Conservation (phyloP, 2,888 invertebrate genomes). For the Eudasyphora cyanicolor region DNA sequence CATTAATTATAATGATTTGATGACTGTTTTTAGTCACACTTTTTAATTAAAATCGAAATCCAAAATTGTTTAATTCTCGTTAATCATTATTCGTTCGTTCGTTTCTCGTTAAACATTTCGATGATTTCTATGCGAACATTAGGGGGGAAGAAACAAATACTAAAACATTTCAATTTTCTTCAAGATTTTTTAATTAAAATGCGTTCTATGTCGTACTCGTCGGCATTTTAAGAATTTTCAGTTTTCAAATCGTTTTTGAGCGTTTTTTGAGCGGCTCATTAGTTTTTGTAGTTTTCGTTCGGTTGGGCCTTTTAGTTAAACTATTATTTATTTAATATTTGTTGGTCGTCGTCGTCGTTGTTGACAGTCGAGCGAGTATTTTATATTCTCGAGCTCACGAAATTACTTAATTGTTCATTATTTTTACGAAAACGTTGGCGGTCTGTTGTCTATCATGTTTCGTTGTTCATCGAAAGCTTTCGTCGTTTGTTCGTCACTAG, state of each 20-base stretch:
- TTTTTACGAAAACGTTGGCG: slow-evolving; percentile 43
- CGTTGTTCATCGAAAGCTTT: background rate
- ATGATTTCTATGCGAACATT: background rate
- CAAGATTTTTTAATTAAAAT: slow-evolving; percentile 64
- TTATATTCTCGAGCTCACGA: slow-evolving; percentile 60
- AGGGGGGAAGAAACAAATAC: background rate
- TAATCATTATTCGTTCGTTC: slow-evolving; percentile 6
- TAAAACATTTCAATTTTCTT: slow-evolving; percentile 33
- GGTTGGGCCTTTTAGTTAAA: slow-evolving; percentile 1
- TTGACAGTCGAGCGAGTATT: slow-evolving; percentile 14
- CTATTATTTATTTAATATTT: slow-evolving; percentile 23
- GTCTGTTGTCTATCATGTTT: slow-evolving; percentile 3
- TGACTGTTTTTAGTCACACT: slow-evolving; percentile 60
- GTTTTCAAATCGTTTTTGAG: slow-evolving; percentile 43
- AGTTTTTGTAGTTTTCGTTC: slow-evolving; percentile 59
- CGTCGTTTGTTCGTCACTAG: background rate
- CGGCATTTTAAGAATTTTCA: slow-evolving; percentile 62
- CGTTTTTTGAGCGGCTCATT: slow-evolving; percentile 60
- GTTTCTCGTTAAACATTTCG: background rate
- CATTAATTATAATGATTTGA: slow-evolving; percentile 16
- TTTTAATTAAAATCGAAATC: slow-evolving; percentile 54
- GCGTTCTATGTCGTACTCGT: slow-evolving; percentile 62
- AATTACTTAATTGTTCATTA: slow-evolving; percentile 64
- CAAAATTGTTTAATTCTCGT: background rate
- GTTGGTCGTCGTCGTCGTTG: slow-evolving; percentile 24